Conservation (phyloP, 2,888 invertebrate species). For the Trichopoda pennipes region DNA sequence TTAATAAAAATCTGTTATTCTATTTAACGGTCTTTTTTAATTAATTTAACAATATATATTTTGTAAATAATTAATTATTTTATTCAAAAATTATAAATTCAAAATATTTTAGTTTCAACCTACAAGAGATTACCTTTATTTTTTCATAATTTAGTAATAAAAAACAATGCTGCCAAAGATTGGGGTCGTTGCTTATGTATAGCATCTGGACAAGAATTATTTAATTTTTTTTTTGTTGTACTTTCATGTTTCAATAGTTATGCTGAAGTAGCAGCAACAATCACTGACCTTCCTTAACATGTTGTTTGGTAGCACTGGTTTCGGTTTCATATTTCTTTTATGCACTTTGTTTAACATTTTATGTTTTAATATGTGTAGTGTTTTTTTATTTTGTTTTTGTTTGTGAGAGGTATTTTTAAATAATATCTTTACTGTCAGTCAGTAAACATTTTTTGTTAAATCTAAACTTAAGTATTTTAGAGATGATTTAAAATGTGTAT, state of each 20-base stretch:
- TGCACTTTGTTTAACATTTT: not conserved
- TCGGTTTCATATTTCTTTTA: not conserved
- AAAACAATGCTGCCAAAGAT: not conserved
- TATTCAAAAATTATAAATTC: too few relatives aligned
- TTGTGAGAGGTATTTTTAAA: constrained; percentile 26
- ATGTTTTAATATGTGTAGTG: not conserved
- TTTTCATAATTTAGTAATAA: constrained; percentile 5
- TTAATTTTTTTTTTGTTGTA: constrained; percentile 4
- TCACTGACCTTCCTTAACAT: constrained; percentile 66
- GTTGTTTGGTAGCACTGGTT: constrained; percentile 49
- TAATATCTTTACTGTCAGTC: constrained; percentile 48
- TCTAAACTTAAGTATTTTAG: constrained; percentile 2
- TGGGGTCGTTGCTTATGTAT: too few relatives aligned
- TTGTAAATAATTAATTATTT: too few relatives aligned
- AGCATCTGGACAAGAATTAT: constrained; percentile 26
- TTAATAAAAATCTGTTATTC: too few relatives aligned
- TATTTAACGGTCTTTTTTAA: too few relatives aligned
- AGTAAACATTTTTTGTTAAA: not conserved
- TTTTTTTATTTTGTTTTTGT: not conserved
- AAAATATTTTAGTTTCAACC: too few relatives aligned
- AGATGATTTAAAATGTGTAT: constrained; percentile 8
- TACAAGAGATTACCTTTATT: too few relatives aligned
- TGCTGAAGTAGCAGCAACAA: constrained; percentile 16
- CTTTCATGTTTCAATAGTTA: constrained; percentile 28
- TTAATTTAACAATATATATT: too few relatives aligned